Conservation (phyloP, 2,888 invertebrate species). For the Eulithis prunata region DNA sequence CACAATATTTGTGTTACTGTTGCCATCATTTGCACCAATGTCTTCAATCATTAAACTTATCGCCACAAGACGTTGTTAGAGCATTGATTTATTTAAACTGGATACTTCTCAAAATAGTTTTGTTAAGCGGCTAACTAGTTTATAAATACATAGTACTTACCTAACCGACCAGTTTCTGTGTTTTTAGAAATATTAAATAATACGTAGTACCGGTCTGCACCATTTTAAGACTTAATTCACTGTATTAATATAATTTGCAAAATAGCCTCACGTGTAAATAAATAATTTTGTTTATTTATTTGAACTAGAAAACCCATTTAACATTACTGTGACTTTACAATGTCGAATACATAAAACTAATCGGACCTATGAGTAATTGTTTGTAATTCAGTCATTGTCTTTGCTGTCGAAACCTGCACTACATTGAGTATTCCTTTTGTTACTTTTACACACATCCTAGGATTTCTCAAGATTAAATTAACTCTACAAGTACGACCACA, state of each 20-base stretch:
- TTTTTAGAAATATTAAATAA: background rate
- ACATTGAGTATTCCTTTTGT: conserved; percentile 38
- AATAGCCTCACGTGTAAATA: conserved; percentile 3
- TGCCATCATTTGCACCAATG: conserved; percentile 18
- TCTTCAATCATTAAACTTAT: conserved; percentile 12
- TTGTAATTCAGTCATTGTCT: conserved; percentile 48
- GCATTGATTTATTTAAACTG: conserved; percentile 4
- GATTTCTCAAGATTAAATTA: conserved; percentile 26
- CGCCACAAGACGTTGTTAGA: background rate
- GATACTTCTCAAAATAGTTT: conserved; percentile 1
- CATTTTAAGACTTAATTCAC: conserved; percentile 4
- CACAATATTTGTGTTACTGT: conserved; percentile 22
- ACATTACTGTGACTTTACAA: conserved; percentile 43
- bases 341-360: conserved; percentile 52
- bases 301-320: conserved; percentile 22
- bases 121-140: background rate
- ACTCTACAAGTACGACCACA: conserved; percentile 7
- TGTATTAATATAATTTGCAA: conserved; percentile 4
- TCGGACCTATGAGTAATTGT: conserved; percentile 51
- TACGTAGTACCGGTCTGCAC: background rate
- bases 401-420: conserved; percentile 41
- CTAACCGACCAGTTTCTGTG: background rate
- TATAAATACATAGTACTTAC: too few species aligned
- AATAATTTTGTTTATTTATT: conserved; percentile 2
- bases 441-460: conserved; percentile 26